phyloP scores from a whole-genome alignment of 2,113 vertebrate genomes.

The Sula dactylatra region DNA sequence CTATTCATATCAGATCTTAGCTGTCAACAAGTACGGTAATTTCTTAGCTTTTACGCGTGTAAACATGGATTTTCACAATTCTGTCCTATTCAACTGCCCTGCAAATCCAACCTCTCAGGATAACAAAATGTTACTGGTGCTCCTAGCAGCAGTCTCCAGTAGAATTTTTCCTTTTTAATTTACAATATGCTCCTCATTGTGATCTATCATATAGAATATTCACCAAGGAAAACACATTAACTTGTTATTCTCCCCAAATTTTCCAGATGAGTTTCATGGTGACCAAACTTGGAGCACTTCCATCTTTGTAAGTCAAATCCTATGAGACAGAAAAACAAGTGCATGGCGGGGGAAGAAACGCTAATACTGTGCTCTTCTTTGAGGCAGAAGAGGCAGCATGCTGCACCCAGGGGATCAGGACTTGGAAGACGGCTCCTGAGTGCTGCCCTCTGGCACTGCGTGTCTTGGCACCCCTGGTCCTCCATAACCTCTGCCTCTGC shows the following conservation, averaged over 20 bases:
- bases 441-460: accelerated
- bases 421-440: background rate
- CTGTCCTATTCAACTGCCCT: background rate
- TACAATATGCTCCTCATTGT: background rate
- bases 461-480: background rate
- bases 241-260: background rate
- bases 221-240: background rate
- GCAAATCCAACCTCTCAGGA: background rate
- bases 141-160: background rate
- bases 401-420: background rate
- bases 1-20: background rate
- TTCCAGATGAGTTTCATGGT: background rate
- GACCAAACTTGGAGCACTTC: background rate
- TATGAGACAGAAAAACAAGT: accelerated
- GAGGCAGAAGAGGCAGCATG: background rate
- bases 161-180: background rate
- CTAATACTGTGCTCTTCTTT: background rate
- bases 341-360: accelerated
- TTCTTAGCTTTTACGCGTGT: background rate
- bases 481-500: background rate
- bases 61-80: background rate
- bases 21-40: background rate
- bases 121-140: background rate
- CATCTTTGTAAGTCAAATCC: background rate
- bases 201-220: background rate